Conservation (phyloP, 2,797 vertebrate species). For the Hydrocynus forskahlii region DNA sequence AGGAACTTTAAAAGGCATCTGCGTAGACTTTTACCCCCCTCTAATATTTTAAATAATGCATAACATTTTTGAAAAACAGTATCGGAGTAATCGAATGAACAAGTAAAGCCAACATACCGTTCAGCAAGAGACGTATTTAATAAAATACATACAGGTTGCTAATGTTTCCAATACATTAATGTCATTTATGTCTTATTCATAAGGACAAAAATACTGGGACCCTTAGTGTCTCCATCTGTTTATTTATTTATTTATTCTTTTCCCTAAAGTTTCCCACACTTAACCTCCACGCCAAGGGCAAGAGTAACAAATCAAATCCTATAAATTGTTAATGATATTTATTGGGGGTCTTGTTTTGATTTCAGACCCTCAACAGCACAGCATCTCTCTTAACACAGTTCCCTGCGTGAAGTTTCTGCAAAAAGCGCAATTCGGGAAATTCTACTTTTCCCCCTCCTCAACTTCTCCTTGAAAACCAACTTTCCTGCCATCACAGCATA, state of each 20-base stretch:
- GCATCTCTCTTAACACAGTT: background rate
- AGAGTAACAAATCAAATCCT: background rate
- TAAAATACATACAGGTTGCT: background rate
- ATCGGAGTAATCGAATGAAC: background rate
- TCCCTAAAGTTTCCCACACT: background rate
- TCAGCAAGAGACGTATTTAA: background rate
- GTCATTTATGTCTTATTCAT: background rate
- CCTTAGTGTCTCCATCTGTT: background rate
- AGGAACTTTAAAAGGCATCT: constrained; percentile 17
- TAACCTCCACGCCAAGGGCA: background rate
- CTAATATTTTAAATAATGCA: constrained; percentile 17
- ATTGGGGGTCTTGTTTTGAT: background rate
- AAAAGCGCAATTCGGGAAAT: constrained; percentile 7
- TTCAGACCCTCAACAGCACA: background rate
- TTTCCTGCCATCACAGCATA: constrained; percentile 28
- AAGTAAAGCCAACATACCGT: background rate
- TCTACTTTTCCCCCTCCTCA: background rate
- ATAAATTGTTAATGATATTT: too few relatives aligned
- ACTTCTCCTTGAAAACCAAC: constrained; percentile 18
- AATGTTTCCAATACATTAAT: too few relatives aligned
- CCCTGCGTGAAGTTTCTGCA: background rate
- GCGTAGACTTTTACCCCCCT: background rate
- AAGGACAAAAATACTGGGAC: background rate
- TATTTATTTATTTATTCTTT: background rate
- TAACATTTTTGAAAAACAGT: constrained; percentile 1